Evolutionary conservation across 2,113 vertebrate species (phyloP).

Genomic region (Osmerus mordax): DNA sequence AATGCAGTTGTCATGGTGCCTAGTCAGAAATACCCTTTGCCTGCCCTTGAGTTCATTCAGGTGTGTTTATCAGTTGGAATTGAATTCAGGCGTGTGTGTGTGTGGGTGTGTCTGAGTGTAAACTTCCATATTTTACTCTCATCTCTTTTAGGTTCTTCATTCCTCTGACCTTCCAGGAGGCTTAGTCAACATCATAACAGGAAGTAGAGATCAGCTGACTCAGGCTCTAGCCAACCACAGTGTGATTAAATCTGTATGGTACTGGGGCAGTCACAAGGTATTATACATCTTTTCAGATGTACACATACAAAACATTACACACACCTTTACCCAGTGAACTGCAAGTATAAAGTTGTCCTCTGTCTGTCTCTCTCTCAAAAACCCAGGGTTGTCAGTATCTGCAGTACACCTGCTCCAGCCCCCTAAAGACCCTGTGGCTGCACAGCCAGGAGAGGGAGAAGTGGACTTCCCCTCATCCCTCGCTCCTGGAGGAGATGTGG

Average conservation of each 20-base stretch:
- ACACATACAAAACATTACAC: neutral
- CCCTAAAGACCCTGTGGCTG: conserved; percentile 79
- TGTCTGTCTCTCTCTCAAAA: neutral
- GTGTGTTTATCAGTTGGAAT: conserved; percentile 48
- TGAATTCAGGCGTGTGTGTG: neutral
- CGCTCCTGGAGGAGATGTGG: conserved; percentile 71
- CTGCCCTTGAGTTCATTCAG: conserved; percentile 78
- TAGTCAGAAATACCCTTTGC: conserved; percentile 76
- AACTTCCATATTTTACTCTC: neutral
- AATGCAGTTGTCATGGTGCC: conserved; percentile 82
- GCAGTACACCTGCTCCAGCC: conserved; percentile 77
- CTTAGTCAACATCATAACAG: conserved; percentile 81
- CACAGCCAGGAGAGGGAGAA: conserved; percentile 57
- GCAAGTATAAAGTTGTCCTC: neutral
- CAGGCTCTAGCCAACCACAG: conserved; percentile 83
- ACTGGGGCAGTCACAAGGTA: conserved; percentile 85
- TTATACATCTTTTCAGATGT: neutral
- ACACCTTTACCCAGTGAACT: neutral
- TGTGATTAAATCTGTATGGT: conserved; percentile 85
- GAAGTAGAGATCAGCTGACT: conserved; percentile 77
- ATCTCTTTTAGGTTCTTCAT: conserved; percentile 72
- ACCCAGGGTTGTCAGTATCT: conserved; percentile 84
- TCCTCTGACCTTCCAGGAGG: conserved; percentile 77
- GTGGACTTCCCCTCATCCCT: conserved; percentile 52
- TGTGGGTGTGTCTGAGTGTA: neutral